Conservation (phyloP, 2,113 vertebrate genomes). For the Mobula hypostoma region DNA sequence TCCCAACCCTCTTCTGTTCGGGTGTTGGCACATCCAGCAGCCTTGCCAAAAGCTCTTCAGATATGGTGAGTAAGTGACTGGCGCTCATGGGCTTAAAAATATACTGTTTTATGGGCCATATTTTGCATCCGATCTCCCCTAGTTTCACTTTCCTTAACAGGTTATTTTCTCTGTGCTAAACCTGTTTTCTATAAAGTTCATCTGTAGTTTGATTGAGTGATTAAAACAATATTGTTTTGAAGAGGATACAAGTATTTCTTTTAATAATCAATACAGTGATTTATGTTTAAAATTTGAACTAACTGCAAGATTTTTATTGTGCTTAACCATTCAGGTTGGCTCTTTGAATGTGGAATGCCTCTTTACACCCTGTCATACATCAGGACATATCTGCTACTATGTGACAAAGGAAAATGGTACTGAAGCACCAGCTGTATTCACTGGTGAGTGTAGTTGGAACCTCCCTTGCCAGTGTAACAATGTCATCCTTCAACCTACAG, state of each 20-base stretch:
- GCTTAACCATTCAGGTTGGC: slow-evolving; percentile 65
- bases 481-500: slow-evolving; percentile 20
- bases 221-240: not conserved
- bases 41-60: not conserved
- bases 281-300: slow-evolving; percentile 19
- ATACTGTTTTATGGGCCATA: not conserved
- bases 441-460: slow-evolving; percentile 62
- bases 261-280: not conserved
- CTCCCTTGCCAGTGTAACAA: not conserved
- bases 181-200: not conserved
- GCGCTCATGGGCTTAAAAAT: not conserved
- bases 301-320: not conserved
- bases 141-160: not conserved
- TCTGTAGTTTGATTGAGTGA: not conserved
- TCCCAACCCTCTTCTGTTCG: not conserved
- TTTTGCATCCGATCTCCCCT: not conserved
- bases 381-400: slow-evolving; percentile 93
- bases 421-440: slow-evolving; percentile 86
- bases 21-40: not conserved
- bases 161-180: too few relatives aligned
- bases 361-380: slow-evolving; percentile 90
- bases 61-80: not conserved
- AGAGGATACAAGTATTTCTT: not conserved
- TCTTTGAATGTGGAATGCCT: slow-evolving; percentile 85
- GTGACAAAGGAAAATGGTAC: slow-evolving; percentile 78